These are phyloP conservation scores for Python bivittatus DNA, from an alignment of 2,113 vertebrate species.

Conservation along the genomic window DNA sequence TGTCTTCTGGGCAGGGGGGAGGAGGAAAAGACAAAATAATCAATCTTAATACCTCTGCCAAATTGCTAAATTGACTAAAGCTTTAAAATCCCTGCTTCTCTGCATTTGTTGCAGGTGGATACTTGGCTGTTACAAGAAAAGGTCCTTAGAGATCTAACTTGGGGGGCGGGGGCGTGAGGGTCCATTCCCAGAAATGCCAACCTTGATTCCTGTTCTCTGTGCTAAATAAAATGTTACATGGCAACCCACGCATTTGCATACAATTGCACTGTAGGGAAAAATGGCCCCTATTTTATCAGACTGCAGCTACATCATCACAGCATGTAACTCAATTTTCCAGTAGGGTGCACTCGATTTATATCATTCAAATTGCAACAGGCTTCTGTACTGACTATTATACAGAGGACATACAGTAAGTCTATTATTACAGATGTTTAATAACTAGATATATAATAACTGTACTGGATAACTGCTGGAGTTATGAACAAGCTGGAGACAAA, in stretches of 20 bases:
- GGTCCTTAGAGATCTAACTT: too few species aligned
- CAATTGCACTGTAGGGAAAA: not conserved
- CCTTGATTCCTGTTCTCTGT: not conserved
- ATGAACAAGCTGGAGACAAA: not conserved
- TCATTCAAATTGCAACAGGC: too few species aligned
- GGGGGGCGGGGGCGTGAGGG: accelerated
- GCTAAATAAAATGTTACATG: slow-evolving; percentile 6
- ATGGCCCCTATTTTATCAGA: not conserved
- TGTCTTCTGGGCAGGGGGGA: slow-evolving; percentile 56
- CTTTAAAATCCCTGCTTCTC: not conserved
- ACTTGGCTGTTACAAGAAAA: not conserved
- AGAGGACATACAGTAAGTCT: not conserved
- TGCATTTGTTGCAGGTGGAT: too few species aligned
- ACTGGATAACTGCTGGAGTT: not conserved
- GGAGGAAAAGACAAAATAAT: slow-evolving; percentile 13
- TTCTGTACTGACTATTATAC: too few species aligned
- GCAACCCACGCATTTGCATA: not conserved
- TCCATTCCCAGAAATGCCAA: not conserved
- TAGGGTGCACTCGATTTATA: not conserved
- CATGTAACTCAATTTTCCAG: not conserved
- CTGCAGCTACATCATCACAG: not conserved
- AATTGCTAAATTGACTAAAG: too few species aligned
- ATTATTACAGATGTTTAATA: too few species aligned
- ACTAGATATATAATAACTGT: accelerated
- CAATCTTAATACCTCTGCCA: slow-evolving; percentile 9